Evolutionary conservation across 2,797 vertebrate genomes (phyloP).

Genomic region (Eulemur mongoz): DNA sequence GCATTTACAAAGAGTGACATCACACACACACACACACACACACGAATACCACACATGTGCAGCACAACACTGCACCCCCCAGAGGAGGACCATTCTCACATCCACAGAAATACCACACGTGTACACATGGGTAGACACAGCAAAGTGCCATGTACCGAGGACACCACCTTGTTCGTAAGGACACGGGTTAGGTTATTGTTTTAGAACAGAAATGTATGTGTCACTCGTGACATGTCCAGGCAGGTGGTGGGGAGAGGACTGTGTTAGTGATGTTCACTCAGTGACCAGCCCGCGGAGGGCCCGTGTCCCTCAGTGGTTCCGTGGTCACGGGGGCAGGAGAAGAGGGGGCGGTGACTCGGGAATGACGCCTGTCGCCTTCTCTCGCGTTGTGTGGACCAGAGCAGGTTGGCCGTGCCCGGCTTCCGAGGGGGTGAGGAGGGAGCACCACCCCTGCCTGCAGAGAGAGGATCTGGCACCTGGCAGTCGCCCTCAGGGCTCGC

Average conservation of each 20-base stretch:
- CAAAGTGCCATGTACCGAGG: rapidly evolving
- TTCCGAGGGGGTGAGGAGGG: neutral
- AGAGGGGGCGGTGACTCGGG: neutral
- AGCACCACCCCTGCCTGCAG: neutral
- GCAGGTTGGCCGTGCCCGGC: rapidly evolving
- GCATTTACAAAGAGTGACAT: too few species aligned
- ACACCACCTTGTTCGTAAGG: neutral
- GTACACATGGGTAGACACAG: rapidly evolving
- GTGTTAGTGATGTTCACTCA: neutral
- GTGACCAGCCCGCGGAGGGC: neutral
- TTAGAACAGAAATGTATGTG: neutral
- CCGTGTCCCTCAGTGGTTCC: neutral
- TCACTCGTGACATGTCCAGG: neutral
- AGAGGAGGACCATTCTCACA: rapidly evolving
- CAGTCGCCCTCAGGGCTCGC: neutral
- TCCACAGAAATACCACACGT: rapidly evolving
- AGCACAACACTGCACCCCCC: neutral
- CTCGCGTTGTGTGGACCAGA: neutral
- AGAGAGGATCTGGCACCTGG: neutral
- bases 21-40: neutral
- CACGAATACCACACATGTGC: neutral
- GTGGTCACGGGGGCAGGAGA: neutral
- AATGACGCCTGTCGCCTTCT: neutral
- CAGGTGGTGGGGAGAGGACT: neutral
- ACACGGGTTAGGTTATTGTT: neutral